A percentile compares a stretch with the other conserved stretches of the same genome.
phyloP scores from a whole-genome alignment of 2,888 invertebrate species.

The Lymantria monacha region DNA sequence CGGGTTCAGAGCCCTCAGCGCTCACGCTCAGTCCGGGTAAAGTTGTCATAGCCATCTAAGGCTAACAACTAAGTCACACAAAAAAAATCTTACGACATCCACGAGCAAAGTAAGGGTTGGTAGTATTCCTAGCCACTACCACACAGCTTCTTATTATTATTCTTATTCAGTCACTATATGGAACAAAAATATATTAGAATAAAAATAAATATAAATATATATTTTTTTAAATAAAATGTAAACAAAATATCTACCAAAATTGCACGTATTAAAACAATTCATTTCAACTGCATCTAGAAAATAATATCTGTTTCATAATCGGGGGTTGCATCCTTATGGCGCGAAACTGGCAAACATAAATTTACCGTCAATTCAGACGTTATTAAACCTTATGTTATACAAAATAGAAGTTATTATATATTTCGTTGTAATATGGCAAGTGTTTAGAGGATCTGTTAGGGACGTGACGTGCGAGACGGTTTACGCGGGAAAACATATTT shows the following conservation, averaged over 20 bases:
- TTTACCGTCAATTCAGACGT: not conserved
- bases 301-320: slow-evolving; percentile 55
- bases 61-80: too few species aligned
- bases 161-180: too few species aligned
- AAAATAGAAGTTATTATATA: slow-evolving; percentile 17
- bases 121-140: too few species aligned
- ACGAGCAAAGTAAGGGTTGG: too few species aligned
- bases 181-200: too few species aligned
- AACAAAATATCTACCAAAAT: slow-evolving; percentile 20
- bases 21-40: too few species aligned
- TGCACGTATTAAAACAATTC: slow-evolving; percentile 43
- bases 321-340: slow-evolving; percentile 60
- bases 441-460: slow-evolving; percentile 57
- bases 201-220: too few species aligned
- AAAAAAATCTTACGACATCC: too few species aligned
- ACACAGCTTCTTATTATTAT: too few species aligned
- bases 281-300: slow-evolving; percentile 40
- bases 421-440: slow-evolving; percentile 32
- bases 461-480: slow-evolving; percentile 57
- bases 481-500: slow-evolving; percentile 67
- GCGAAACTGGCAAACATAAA: slow-evolving; percentile 16
- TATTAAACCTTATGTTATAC: slow-evolving; percentile 9
- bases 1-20: too few species aligned
- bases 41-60: too few species aligned
- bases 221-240: too few species aligned